Percentiles rank a stretch among this genome's conserved stretches.
Evolutionary conservation across 1,140 invertebrate species (phyloP).

Genomic region (Ctenoplectra terminalis): DNA sequence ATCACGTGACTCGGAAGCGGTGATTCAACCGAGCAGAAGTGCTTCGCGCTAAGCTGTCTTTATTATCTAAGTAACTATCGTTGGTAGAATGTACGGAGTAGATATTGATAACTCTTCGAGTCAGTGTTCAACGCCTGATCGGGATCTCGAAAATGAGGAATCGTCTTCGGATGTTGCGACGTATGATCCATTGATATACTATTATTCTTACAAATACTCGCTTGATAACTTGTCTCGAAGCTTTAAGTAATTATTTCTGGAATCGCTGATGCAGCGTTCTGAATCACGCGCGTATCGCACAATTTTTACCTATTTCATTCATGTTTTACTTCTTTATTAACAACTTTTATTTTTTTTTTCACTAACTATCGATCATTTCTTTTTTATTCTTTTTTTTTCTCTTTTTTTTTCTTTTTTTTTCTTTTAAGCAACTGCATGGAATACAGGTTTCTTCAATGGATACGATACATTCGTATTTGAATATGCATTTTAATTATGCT

Average conservation of each 20-base stretch:
- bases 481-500: not conserved
- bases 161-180: constrained; percentile 6
- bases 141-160: constrained; percentile 16
- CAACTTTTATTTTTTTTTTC: not conserved
- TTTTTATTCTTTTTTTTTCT: too few relatives aligned
- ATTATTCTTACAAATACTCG: not conserved
- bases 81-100: constrained; percentile 35
- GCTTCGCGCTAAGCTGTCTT: constrained; percentile 47
- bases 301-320: not conserved
- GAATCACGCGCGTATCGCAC: not conserved
- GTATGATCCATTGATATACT: constrained; percentile 13
- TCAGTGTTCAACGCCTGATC: not conserved
- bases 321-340: not conserved
- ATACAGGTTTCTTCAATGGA: not conserved
- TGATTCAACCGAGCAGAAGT: constrained; percentile 49
- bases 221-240: not conserved
- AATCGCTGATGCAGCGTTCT: not conserved
- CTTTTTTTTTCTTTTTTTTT: too few relatives aligned
- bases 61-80: constrained; percentile 39
- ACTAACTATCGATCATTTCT: not conserved
- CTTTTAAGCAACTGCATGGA: not conserved
- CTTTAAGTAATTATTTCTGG: not conserved
- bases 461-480: not conserved
- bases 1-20: constrained; percentile 54
- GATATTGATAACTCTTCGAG: constrained; percentile 24